These are phyloP conservation scores for Habrosyne pyritoides DNA, from an alignment of 2,888 invertebrate genomes.

Conservation along the genomic window DNA sequence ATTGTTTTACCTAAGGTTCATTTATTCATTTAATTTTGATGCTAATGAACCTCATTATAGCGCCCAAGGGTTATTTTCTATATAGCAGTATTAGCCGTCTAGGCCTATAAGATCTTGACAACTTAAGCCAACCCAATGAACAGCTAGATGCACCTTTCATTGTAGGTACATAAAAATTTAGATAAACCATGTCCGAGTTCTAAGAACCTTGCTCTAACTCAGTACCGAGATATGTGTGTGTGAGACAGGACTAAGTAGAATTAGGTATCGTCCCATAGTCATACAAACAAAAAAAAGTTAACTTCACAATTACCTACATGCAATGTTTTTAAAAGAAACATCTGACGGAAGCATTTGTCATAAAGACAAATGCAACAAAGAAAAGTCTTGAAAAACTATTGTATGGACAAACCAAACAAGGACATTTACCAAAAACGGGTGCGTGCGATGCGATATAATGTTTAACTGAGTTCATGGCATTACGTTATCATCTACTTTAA, in stretches of 20 bases:
- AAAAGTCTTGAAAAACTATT: slow-evolving; percentile 7
- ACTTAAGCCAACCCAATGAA: background rate
- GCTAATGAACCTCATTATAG: too few relatives aligned
- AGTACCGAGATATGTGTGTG: background rate
- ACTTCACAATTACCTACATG: slow-evolving; percentile 35
- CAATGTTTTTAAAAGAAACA: slow-evolving; percentile 33
- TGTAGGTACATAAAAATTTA: slow-evolving; percentile 3
- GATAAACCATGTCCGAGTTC: slow-evolving; percentile 5
- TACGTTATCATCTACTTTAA: background rate
- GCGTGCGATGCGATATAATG: background rate
- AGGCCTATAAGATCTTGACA: too few relatives aligned
- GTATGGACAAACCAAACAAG: background rate
- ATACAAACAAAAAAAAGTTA: too few relatives aligned
- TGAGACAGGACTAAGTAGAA: too few relatives aligned
- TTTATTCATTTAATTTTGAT: too few relatives aligned
- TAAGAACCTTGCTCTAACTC: background rate
- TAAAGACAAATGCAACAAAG: slow-evolving; percentile 9
- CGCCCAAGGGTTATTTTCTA: too few relatives aligned
- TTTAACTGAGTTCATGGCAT: background rate
- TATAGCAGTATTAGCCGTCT: too few relatives aligned
- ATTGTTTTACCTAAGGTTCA: too few relatives aligned
- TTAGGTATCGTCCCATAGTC: too few relatives aligned
- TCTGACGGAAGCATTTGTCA: slow-evolving; percentile 27
- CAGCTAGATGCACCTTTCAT: too few relatives aligned
- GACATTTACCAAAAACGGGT: background rate